Conservation (phyloP, 2,888 invertebrate genomes). For the Pristionchus exspectatus region DNA sequence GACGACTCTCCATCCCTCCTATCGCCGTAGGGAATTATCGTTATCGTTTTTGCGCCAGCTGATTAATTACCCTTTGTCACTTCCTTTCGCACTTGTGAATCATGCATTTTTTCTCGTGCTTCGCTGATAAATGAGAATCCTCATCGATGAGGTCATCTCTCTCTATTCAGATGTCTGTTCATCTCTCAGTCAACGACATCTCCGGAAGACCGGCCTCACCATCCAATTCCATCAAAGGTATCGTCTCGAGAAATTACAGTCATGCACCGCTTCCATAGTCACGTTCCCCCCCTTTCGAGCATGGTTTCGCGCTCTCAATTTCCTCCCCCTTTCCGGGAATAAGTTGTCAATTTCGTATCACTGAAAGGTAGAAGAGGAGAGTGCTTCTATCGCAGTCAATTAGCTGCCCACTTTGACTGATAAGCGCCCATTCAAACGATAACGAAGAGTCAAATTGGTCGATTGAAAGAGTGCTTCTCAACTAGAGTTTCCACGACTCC, state of each 20-base stretch:
- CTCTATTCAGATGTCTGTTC: constrained; percentile 19
- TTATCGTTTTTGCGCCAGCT: constrained; percentile 2
- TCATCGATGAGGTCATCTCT: not conserved
- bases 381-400: constrained; percentile 24
- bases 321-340: not conserved
- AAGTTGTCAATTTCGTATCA: constrained; percentile 13
- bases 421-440: constrained; percentile 39
- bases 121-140: not conserved
- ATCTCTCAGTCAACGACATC: constrained; percentile 38
- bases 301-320: not conserved
- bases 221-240: constrained; percentile 1
- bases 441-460: not conserved
- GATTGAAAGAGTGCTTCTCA: not conserved
- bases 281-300: not conserved
- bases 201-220: constrained; percentile 12
- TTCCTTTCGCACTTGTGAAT: not conserved
- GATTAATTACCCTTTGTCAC: not conserved
- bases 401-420: constrained; percentile 5
- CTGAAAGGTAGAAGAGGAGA: not conserved
- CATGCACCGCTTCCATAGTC: not conserved
- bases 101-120: too few species aligned
- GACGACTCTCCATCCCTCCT: not conserved
- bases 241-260: not conserved
- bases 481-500: not conserved
- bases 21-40: not conserved